Base-by-base conservation (phyloP, 2,797 vertebrate genomes). In the Cheirogaleus major region DNA sequence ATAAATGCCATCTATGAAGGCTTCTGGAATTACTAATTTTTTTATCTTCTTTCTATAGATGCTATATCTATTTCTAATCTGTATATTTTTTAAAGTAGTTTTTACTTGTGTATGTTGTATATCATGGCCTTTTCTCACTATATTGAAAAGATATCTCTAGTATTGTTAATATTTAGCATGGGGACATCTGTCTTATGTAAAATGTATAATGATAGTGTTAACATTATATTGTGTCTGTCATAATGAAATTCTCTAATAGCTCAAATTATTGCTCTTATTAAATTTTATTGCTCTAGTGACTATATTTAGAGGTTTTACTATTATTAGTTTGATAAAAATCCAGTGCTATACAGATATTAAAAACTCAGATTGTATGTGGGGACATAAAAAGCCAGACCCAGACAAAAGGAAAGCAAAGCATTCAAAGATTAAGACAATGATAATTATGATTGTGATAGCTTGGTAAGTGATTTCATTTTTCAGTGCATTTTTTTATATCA, bases 251-350 rank as follows among this genome's bases (percentile, higher is more conserved):
- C 69, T 93, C 70, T 96, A 91, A 89, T 89, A 94, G 41, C 38
- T 94, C 70, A 91, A 93, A 93, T 97, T 88, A 93, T 17, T 95
- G 41, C 52, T 92, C 10, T 93, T 95, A 89, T 73, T 97, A 91
- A 95, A 89, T 96, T 96, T 95, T 89, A 96, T 93, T 96, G 65
- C 17, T 13, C 38, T 92, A 45, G 30, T 88, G 83, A 93, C 67
- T 97, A 10, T 35, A 65, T 65, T 95, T 96, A 94, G 70, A 78
- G 80, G 48, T 43, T 87, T 96, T 88, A 93, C 27, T 95, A 88
- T 92, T 97, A 89, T 61, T 84, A 90, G 65, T 97, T 93, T 96
- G 96, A 93, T 97, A 92, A 96, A 79, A 94, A 95, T 90, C 61
- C 82, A 94, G 57, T 96, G 89, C 38, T 96, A 35, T 83, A 35